These are phyloP conservation scores for Odobenus rosmarus DNA, from an alignment of 2,113 vertebrate genomes.

Conservation along the genomic window DNA sequence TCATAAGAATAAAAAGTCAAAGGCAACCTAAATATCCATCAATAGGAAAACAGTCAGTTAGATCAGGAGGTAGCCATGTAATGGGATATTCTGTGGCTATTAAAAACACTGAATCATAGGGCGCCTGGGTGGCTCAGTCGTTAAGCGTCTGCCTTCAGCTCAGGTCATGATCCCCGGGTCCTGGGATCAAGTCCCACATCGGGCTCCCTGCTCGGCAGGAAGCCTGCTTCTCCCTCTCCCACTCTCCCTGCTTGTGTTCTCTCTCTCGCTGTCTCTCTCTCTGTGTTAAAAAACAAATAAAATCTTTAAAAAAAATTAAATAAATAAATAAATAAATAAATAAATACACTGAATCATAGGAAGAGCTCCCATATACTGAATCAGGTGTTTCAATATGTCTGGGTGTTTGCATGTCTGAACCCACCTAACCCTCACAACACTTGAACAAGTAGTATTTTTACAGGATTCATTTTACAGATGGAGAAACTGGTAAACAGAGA, in stretches of 20 bases:
- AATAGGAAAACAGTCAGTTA: not conserved
- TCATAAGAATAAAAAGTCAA: not conserved
- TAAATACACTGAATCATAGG: not conserved
- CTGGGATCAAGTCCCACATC: too few relatives aligned
- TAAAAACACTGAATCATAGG: not conserved
- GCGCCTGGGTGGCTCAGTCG: too few relatives aligned
- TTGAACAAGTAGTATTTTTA: not conserved
- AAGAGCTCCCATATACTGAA: not conserved
- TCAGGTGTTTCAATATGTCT: not conserved
- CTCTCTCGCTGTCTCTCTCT: too few relatives aligned
- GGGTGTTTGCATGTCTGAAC: not conserved
- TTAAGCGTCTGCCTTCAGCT: too few relatives aligned
- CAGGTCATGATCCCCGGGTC: too few relatives aligned
- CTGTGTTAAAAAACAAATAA: too few relatives aligned
- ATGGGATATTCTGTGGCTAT: accelerated
- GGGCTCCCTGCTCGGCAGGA: too few relatives aligned
- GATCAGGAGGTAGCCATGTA: not conserved
- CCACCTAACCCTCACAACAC: not conserved
- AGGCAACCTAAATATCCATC: not conserved
- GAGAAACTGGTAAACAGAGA: not conserved
- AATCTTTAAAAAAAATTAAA: too few relatives aligned
- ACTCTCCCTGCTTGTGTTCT: too few relatives aligned
- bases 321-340: too few relatives aligned
- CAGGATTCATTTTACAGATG: not conserved
- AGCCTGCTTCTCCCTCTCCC: too few relatives aligned